Evolutionary conservation across 1,140 invertebrate species (phyloP).

Genomic region (Oscheius sp.): DNA sequence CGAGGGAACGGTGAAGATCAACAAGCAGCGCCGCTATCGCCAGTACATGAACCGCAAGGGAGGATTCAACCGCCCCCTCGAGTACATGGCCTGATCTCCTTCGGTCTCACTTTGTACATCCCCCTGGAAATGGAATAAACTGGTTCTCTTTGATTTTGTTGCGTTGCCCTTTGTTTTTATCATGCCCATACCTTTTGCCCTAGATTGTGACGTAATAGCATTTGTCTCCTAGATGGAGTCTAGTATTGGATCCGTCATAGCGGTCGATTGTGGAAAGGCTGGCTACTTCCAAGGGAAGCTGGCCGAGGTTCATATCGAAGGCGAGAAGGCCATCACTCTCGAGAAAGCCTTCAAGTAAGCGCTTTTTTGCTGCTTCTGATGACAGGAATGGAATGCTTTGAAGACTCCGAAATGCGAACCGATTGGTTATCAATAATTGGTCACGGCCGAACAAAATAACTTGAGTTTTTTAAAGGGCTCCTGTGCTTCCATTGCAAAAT

Average conservation of each 20-base stretch:
- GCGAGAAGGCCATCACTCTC: constrained; percentile 35
- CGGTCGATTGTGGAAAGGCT: constrained; percentile 44
- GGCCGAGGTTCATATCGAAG: constrained; percentile 13
- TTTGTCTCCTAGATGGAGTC: constrained; percentile 16
- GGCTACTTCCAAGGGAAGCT: constrained; percentile 49
- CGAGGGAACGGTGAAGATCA: constrained; percentile 84
- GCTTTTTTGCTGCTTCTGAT: constrained; percentile 16
- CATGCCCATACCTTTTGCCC: too few species aligned
- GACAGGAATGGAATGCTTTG: too few species aligned
- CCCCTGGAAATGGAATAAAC: not conserved
- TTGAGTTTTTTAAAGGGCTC: too few species aligned
- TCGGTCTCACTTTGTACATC: not conserved
- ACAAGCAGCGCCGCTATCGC: constrained; percentile 89
- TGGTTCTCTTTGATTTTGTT: not conserved
- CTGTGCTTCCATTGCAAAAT: too few species aligned
- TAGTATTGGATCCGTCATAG: constrained; percentile 40
- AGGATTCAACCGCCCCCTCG: constrained; percentile 94
- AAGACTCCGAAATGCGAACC: too few species aligned
- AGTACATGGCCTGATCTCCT: constrained; percentile 65
- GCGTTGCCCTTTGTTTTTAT: not conserved
- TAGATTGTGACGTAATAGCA: too few species aligned
- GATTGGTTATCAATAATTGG: too few species aligned
- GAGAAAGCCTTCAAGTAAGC: constrained; percentile 42
- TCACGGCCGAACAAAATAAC: too few species aligned
- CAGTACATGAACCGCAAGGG: constrained; percentile 99